Evolutionary conservation across 2,113 vertebrate species (phyloP).

Genomic region (Sebastes schlegelii): DNA sequence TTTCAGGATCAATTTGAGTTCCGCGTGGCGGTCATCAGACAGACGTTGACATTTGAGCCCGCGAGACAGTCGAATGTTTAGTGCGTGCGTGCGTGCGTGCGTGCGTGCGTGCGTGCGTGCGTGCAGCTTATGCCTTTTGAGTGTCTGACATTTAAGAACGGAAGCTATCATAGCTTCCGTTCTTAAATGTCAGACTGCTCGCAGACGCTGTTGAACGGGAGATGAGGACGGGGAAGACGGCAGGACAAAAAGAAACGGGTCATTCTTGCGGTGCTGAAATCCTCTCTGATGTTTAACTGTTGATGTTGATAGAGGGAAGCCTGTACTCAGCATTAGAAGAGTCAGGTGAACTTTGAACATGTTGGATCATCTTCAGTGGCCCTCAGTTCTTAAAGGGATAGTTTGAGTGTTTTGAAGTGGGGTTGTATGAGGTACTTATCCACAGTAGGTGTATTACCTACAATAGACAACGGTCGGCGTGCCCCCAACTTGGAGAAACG

Average conservation of each 20-base stretch:
- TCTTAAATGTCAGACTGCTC: conserved; percentile 48
- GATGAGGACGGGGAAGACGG: background rate
- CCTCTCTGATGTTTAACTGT: conserved; percentile 2
- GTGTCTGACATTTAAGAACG: conserved; percentile 36
- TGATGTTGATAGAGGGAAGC: background rate
- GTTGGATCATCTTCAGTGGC: background rate
- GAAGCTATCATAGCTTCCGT: conserved; percentile 2
- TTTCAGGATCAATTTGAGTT: conserved; percentile 28
- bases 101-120: background rate
- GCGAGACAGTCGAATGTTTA: background rate
- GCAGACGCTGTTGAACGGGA: background rate
- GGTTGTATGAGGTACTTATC: too few species aligned
- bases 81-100: too few species aligned
- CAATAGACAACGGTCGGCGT: too few species aligned
- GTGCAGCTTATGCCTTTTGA: background rate
- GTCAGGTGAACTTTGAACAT: background rate
- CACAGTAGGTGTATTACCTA: too few species aligned
- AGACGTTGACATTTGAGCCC: conserved; percentile 52
- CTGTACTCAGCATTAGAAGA: background rate
- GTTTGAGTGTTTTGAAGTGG: too few species aligned
- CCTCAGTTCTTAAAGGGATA: too few species aligned
- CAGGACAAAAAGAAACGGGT: background rate
- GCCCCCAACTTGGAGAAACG: too few species aligned
- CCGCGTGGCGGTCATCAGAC: conserved; percentile 8
- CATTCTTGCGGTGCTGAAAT: background rate